phyloP scores from a whole-genome alignment of 2,888 invertebrate genomes.

The Pherbina coryleti region DNA sequence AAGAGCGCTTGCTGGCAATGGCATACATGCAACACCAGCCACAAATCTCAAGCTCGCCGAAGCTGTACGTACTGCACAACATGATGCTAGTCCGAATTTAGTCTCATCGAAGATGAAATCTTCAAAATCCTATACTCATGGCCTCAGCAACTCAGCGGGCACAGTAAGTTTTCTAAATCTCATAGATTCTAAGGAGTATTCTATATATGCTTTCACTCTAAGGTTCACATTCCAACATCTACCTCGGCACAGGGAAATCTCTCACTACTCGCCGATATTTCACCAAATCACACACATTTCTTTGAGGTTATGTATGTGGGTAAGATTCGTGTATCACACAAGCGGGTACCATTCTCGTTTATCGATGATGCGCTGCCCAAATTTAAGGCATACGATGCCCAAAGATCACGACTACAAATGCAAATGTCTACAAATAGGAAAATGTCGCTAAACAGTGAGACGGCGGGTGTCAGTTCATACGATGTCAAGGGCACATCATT shows the following conservation, averaged over 20 bases:
- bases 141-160: slow-evolving; percentile 68
- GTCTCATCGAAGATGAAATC: slow-evolving; percentile 67
- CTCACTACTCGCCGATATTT: slow-evolving; percentile 75
- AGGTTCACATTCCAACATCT: slow-evolving; percentile 68
- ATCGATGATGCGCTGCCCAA: slow-evolving; percentile 92
- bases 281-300: slow-evolving; percentile 89
- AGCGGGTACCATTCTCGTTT: slow-evolving; percentile 84
- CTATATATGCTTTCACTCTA: background rate
- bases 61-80: slow-evolving; percentile 65
- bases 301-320: slow-evolving; percentile 93
- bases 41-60: slow-evolving; percentile 68
- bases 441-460: slow-evolving; percentile 64
- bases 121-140: slow-evolving; percentile 69
- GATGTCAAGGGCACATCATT: slow-evolving; percentile 50
- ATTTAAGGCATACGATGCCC: slow-evolving; percentile 83
- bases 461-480: slow-evolving; percentile 52
- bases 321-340: slow-evolving; percentile 88
- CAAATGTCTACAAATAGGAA: slow-evolving; percentile 62
- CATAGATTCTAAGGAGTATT: background rate
- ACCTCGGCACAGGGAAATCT: slow-evolving; percentile 68
- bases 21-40: slow-evolving; percentile 67
- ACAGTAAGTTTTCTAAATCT: slow-evolving; percentile 55
- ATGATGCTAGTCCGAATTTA: slow-evolving; percentile 67
- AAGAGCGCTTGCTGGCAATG: slow-evolving; percentile 56
- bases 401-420: slow-evolving; percentile 71